Percentiles rank a stretch among this genome's conserved stretches.
Conservation (phyloP, 2,888 invertebrate genomes). For the Punctoribates punctum region DNA sequence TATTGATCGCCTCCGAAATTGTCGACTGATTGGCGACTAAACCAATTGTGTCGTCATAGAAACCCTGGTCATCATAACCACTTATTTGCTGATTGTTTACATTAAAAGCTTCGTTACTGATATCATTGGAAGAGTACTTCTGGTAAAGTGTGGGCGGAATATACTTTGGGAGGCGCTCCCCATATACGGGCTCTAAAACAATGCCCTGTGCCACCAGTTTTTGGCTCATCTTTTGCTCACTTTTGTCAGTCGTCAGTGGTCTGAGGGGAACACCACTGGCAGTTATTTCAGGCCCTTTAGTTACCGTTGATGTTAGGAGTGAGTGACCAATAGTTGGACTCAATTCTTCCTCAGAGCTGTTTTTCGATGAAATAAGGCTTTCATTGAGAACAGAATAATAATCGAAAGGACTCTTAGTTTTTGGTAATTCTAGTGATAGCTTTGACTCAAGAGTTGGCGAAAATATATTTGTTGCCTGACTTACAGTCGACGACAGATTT, state of each 20-base stretch:
- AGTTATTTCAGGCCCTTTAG: too few relatives aligned
- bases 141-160: conserved; percentile 6
- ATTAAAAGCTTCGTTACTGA: background rate
- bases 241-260: too few relatives aligned
- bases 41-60: conserved; percentile 17
- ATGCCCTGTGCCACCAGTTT: background rate
- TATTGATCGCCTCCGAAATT: background rate
- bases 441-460: background rate
- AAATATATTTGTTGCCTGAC: background rate
- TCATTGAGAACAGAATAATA: conserved; percentile 7
- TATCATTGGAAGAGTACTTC: conserved; percentile 3
- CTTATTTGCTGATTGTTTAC: background rate
- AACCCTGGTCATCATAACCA: background rate
- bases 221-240: background rate
- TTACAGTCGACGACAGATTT: too few relatives aligned
- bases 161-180: conserved; percentile 10
- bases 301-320: too few relatives aligned
- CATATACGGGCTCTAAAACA: conserved; percentile 7
- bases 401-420: conserved; percentile 31
- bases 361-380: too few relatives aligned
- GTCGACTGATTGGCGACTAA: background rate
- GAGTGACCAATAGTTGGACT: too few relatives aligned
- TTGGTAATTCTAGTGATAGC: background rate
- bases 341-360: too few relatives aligned
- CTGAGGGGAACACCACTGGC: too few relatives aligned